These are phyloP conservation scores for Psilopogon haemacephalus DNA, from an alignment of 2,113 vertebrate genomes.

Conservation along the genomic window DNA sequence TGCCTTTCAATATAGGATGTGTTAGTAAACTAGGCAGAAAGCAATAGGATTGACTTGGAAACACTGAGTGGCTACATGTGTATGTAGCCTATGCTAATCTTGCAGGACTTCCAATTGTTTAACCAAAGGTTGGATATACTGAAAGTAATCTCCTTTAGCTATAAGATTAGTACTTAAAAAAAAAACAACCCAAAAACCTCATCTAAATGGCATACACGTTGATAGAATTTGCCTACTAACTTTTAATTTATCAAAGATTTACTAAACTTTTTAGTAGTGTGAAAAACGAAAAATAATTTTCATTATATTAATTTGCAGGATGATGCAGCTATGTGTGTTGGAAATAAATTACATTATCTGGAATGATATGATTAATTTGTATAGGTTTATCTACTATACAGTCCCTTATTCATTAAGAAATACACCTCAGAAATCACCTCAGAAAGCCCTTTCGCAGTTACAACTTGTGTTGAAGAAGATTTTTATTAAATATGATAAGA, in stretches of 20 bases:
- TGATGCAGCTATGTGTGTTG: not conserved
- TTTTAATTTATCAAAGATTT: not conserved
- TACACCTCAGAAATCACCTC: not conserved
- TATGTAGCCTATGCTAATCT: not conserved
- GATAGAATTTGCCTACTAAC: not conserved
- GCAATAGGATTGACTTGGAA: not conserved
- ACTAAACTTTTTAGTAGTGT: not conserved
- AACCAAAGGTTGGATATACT: not conserved
- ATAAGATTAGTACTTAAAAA: not conserved
- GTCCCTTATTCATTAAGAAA: not conserved
- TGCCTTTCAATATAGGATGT: not conserved
- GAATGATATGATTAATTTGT: not conserved
- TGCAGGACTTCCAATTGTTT: not conserved
- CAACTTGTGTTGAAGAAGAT: not conserved
- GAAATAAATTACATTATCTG: not conserved
- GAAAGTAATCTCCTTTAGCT: not conserved
- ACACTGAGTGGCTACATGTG: not conserved
- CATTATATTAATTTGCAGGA: not conserved
- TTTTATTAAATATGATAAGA: not conserved
- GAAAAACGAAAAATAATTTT: not conserved
- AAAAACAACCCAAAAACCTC: no score
- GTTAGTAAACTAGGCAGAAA: not conserved
- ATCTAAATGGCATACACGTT: not conserved
- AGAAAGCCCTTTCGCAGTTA: not conserved
- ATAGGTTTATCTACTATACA: not conserved